Percentiles rank a stretch among this genome's conserved stretches.
Evolutionary conservation across 2,888 invertebrate genomes (phyloP).

Genomic region (Pammene aurita): DNA sequence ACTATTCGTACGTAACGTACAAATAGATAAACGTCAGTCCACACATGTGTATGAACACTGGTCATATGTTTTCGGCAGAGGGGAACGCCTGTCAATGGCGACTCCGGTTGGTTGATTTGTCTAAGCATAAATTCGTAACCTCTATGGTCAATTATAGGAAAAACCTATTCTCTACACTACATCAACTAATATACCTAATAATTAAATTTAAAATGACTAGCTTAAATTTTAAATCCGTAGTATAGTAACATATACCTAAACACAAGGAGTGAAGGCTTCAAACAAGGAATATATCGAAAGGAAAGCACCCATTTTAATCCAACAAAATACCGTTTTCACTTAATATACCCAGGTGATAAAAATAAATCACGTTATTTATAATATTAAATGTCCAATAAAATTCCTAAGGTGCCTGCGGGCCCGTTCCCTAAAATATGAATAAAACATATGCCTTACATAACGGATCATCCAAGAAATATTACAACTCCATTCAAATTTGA

Average conservation of each 20-base stretch:
- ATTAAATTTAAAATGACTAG: too few species aligned
- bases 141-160: too few species aligned
- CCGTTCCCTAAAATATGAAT: slow-evolving; percentile 28
- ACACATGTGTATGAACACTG: too few species aligned
- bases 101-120: too few species aligned
- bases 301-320: background rate
- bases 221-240: too few species aligned
- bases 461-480: slow-evolving; percentile 20
- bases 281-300: background rate
- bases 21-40: too few species aligned
- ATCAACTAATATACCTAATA: too few species aligned
- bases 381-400: slow-evolving; percentile 37
- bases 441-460: slow-evolving; percentile 27
- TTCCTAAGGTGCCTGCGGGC: background rate
- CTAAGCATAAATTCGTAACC: too few species aligned
- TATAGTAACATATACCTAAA: background rate
- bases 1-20: too few species aligned
- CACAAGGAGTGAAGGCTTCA: background rate
- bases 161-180: too few species aligned
- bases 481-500: slow-evolving; percentile 1
- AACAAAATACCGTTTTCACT: slow-evolving; percentile 17
- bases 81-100: too few species aligned
- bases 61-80: too few species aligned
- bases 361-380: slow-evolving; percentile 31
- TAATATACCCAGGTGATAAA: slow-evolving; percentile 18